Percentiles rank a stretch among this genome's conserved stretches.
Evolutionary conservation across 2,888 invertebrate species (phyloP).

Genomic region (Mythimna vitellina): DNA sequence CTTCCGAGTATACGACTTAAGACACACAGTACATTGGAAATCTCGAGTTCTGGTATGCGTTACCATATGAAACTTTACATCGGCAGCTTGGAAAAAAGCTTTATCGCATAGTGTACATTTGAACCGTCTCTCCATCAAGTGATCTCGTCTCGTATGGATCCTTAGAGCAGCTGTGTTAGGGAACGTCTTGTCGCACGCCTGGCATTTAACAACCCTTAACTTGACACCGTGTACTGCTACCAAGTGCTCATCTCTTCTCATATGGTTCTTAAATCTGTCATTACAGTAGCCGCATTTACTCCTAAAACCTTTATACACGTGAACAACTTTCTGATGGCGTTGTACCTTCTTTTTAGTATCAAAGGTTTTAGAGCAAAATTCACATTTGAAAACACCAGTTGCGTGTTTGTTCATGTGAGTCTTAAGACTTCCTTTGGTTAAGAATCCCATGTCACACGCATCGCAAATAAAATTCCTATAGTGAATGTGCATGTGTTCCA

Average conservation of each 20-base stretch:
- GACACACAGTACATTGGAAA: constrained; percentile 78
- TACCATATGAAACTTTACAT: constrained; percentile 76
- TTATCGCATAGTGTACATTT: constrained; percentile 58
- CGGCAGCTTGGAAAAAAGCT: constrained; percentile 52
- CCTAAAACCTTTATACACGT: neutral
- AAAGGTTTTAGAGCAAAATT: constrained; percentile 13
- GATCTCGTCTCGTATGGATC: constrained; percentile 80
- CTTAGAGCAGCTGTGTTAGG: constrained; percentile 82
- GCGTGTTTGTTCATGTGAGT: neutral
- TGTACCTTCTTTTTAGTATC: neutral
- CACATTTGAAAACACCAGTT: constrained; percentile 23
- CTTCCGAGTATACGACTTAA: constrained; percentile 70
- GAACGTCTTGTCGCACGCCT: constrained; percentile 78
- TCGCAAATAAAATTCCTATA: constrained; percentile 29
- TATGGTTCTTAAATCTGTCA: constrained; percentile 63
- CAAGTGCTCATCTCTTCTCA: constrained; percentile 64
- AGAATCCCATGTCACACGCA: constrained; percentile 18
- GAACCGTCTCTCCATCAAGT: constrained; percentile 65
- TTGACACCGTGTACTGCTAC: constrained; percentile 62
- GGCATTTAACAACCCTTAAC: constrained; percentile 52
- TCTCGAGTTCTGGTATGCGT: constrained; percentile 68
- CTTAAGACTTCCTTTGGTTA: constrained; percentile 9
- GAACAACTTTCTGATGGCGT: neutral
- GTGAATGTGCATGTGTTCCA: constrained; percentile 21
- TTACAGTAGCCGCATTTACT: constrained; percentile 31